Conservation (phyloP, 2,888 invertebrate genomes). For the Thumatha senex region DNA sequence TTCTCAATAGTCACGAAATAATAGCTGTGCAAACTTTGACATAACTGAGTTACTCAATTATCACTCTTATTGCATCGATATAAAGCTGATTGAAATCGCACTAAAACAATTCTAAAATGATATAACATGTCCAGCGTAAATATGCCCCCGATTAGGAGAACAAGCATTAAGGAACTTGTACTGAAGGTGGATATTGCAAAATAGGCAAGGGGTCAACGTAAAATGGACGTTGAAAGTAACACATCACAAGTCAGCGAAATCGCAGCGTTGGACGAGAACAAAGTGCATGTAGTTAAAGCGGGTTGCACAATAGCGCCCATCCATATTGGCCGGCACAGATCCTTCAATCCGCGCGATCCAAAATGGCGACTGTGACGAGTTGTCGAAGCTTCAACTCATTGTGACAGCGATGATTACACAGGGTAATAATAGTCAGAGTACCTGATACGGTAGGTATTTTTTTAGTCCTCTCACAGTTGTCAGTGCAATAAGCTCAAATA, state of each 20-base stretch:
- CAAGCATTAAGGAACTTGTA: conserved; percentile 1
- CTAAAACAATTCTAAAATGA: conserved; percentile 36
- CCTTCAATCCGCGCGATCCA: conserved; percentile 39
- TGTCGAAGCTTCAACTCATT: conserved; percentile 47
- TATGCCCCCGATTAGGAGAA: conserved; percentile 41
- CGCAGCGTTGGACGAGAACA: conserved; percentile 65
- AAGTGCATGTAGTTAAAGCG: conserved; percentile 74
- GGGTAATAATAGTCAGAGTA: conserved; percentile 13
- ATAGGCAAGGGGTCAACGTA: conserved; percentile 38
- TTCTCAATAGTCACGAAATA: conserved; percentile 73
- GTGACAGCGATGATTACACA: conserved; percentile 37
- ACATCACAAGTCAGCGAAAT: conserved; percentile 73
- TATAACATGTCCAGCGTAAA: conserved; percentile 43
- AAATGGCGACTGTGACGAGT: conserved; percentile 53
- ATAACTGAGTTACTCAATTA: conserved; percentile 25
- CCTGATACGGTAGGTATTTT: background rate
- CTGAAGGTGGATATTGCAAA: conserved; percentile 8
- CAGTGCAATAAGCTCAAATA: too few species aligned
- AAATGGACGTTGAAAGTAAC: conserved; percentile 57
- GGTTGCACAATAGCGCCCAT: conserved; percentile 60
- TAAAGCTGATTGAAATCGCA: conserved; percentile 31
- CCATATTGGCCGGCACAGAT: conserved; percentile 59
- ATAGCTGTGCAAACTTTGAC: conserved; percentile 40
- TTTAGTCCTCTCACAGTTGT: too few species aligned
- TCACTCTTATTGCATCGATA: conserved; percentile 25